phyloP scores from a whole-genome alignment of 2,797 vertebrate species.

The Phrynocephalus guinanensis region DNA sequence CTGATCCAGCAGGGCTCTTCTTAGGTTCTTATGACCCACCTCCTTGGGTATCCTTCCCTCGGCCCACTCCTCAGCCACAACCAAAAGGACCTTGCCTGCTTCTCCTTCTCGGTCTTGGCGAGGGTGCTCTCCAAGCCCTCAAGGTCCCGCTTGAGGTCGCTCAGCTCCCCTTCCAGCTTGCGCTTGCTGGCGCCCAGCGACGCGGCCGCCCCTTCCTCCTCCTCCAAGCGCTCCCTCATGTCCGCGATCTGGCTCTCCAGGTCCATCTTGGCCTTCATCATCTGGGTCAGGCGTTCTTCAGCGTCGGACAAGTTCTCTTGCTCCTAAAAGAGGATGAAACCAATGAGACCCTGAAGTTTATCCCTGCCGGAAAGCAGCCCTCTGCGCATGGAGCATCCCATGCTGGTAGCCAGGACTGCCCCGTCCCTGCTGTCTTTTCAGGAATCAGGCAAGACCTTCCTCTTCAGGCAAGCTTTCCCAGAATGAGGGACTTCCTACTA shows the following conservation, averaged over 20 bases:
- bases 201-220: slow-evolving; percentile 74
- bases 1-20: too few relatives aligned
- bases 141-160: slow-evolving; percentile 76
- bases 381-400: too few relatives aligned
- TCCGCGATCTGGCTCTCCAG: slow-evolving; percentile 77
- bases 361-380: not conserved
- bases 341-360: not conserved
- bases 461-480: too few relatives aligned
- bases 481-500: too few relatives aligned
- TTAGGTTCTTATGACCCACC: too few relatives aligned
- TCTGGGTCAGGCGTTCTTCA: slow-evolving; percentile 77
- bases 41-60: too few relatives aligned
- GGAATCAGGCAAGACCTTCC: too few relatives aligned
- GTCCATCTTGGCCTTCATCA: slow-evolving; percentile 78
- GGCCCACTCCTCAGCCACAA: not conserved
- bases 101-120: slow-evolving; percentile 82
- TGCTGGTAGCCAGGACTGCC: too few relatives aligned
- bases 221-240: slow-evolving; percentile 76
- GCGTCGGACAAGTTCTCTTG: slow-evolving; percentile 75
- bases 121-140: slow-evolving; percentile 79
- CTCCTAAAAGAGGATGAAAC: slow-evolving; percentile 64
- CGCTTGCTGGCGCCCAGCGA: slow-evolving; percentile 67
- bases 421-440: too few relatives aligned
- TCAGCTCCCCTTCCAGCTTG: slow-evolving; percentile 78
- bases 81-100: slow-evolving; percentile 65